These are phyloP conservation scores for Drosophila mimica DNA, from an alignment of 2,888 invertebrate species.

Conservation along the genomic window DNA sequence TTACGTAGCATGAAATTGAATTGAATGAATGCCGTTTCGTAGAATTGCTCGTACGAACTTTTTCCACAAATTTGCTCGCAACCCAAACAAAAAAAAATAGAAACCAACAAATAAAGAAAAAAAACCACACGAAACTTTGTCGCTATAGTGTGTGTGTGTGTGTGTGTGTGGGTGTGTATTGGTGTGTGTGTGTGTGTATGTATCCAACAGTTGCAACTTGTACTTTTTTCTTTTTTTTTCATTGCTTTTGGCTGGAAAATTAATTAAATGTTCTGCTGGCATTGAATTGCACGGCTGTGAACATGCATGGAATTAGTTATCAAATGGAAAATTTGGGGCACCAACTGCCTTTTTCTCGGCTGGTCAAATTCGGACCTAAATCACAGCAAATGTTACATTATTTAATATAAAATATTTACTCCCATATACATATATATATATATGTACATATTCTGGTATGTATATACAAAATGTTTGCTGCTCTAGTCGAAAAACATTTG, in stretches of 20 bases:
- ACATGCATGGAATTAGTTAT: slow-evolving; percentile 59
- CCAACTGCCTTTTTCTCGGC: slow-evolving; percentile 5
- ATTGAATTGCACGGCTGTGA: slow-evolving; percentile 52
- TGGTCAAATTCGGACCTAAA: slow-evolving; percentile 14
- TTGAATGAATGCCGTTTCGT: slow-evolving; percentile 65
- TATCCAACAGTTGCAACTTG: slow-evolving; percentile 38
- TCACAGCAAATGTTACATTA: slow-evolving; percentile 42
- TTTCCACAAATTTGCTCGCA: slow-evolving; percentile 29
- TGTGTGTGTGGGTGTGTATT: slow-evolving; percentile 3
- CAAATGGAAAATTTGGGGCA: slow-evolving; percentile 24
- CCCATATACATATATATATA: slow-evolving; percentile 3
- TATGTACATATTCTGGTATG: neutral
- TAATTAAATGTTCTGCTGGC: slow-evolving; percentile 66
- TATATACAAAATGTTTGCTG: slow-evolving; percentile 20
- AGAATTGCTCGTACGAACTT: slow-evolving; percentile 54
- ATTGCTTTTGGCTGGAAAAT: slow-evolving; percentile 45
- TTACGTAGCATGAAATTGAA: slow-evolving; percentile 72
- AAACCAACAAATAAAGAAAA: neutral
- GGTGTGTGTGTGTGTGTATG: slow-evolving; percentile 26
- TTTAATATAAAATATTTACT: slow-evolving; percentile 40
- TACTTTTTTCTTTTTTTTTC: slow-evolving; percentile 9
- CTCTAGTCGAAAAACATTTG: slow-evolving; percentile 49
- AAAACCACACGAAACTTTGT: slow-evolving; percentile 24
- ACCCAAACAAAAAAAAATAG: neutral
- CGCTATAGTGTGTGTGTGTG: slow-evolving; percentile 13